A percentile compares a stretch with the other conserved stretches of the same genome.
Conservation (phyloP, 2,113 vertebrate genomes). For the Centropristis striata region DNA sequence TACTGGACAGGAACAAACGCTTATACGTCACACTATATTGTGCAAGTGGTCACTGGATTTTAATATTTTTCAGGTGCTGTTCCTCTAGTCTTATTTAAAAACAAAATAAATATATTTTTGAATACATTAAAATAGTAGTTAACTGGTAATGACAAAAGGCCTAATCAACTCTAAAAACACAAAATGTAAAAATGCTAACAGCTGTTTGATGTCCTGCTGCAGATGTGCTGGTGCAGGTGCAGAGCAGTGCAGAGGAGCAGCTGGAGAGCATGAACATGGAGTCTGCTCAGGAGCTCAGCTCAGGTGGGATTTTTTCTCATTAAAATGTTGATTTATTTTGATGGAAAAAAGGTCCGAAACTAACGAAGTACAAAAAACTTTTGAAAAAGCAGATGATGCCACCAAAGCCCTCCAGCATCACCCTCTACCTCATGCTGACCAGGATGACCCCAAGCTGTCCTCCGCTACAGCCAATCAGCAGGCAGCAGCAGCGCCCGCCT, state of each 20-base stretch:
- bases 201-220: conserved; percentile 48
- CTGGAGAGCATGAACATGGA: conserved; percentile 90
- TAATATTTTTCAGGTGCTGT: no score
- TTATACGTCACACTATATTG: no score
- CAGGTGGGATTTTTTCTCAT: conserved; percentile 87
- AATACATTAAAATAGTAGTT: no score
- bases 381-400: conserved; percentile 62
- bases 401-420: conserved; percentile 79
- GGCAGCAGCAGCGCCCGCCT: background rate
- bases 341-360: background rate
- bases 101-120: no score
- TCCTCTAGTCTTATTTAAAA: no score
- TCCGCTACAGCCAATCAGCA: conserved; percentile 22
- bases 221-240: conserved; percentile 61
- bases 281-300: conserved; percentile 81
- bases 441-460: conserved; percentile 66
- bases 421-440: conserved; percentile 44
- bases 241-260: conserved; percentile 84
- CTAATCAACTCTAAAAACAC: no score
- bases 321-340: background rate
- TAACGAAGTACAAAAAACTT: background rate
- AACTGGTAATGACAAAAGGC: no score
- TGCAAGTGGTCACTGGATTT: no score
- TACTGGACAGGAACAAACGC: no score
- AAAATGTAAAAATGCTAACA: no score